Evolutionary conservation across 92 coral and sea anemone species (phyloP).

Genomic region (Micromussa lordhowensis): DNA sequence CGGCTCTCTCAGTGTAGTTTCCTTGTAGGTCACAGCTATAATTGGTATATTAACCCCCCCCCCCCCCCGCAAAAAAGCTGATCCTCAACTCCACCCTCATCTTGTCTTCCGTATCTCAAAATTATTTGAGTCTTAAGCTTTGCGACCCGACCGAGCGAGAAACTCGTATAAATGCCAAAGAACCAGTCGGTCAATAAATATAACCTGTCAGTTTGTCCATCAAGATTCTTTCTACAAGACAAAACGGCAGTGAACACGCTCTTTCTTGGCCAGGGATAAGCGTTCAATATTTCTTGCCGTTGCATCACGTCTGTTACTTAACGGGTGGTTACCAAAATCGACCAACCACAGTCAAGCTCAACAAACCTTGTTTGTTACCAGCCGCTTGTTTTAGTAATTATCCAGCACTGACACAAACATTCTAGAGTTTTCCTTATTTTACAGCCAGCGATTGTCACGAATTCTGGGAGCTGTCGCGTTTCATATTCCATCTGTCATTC

Average conservation of each 20-base stretch:
- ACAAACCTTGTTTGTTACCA: slow-evolving; percentile 1
- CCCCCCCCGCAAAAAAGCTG: background rate
- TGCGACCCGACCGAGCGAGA: background rate
- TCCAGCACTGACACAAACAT: slow-evolving; percentile 8
- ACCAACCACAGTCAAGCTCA: slow-evolving; percentile 13
- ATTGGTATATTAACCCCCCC: background rate
- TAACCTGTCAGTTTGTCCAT: background rate
- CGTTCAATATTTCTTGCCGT: background rate
- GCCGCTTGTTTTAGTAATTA: slow-evolving; percentile 21
- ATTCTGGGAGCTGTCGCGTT: background rate
- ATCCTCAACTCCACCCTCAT: background rate
- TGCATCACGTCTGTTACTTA: background rate
- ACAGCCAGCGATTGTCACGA: background rate
- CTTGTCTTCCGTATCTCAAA: background rate
- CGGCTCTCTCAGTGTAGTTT: background rate
- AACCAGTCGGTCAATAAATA: background rate
- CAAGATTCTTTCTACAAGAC: background rate
- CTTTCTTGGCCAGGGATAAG: background rate
- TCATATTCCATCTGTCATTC: slow-evolving; percentile 2
- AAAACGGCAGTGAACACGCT: background rate
- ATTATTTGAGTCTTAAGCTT: background rate
- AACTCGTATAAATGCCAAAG: background rate
- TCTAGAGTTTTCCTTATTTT: background rate
- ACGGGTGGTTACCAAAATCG: slow-evolving; percentile 29
- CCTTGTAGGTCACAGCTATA: background rate